Base-by-base conservation (phyloP, 2,888 invertebrate genomes). In the Lasioglossum pauxillum region DNA sequence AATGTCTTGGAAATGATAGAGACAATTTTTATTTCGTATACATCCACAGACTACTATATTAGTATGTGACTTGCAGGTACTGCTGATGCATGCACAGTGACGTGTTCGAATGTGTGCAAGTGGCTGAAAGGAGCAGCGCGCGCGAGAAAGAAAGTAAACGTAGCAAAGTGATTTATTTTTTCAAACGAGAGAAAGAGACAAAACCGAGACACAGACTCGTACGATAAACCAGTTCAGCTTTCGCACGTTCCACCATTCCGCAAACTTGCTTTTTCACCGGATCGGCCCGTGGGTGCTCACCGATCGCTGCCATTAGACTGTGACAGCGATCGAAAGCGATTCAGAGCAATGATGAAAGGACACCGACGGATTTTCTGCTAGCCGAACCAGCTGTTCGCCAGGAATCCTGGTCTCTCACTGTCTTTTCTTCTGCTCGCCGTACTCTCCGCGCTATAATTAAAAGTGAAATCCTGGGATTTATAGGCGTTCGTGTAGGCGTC, bases 161-260 rank as follows among this genome's bases (percentile, higher is more conserved):
- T 84, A 82, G 80, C 83, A 83, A 75, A 82, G 75, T 67, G 84
- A 88, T 85, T 81, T 87, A 85, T 83, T 82, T 85, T 84, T 88
- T 85, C 80, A 83, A 89, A 67, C 35, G 49, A 75, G 73, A 80
- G 67, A 81, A 73, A 78, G 80, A 72, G 67, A 81, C 78, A 73
- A 79, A 75, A 35, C 49, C 53, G 64, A 64, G 46, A 80, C 67
- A 67, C 73, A 73, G 78, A 80, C 80, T 83, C 75, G 83, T 78
- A 71, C 72, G 31, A 69, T 77, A 76, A 83, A 87, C 87, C 87
- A 81, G 87, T 83, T 83, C 87, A 83, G 83, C 87, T 86, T 87
- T 87, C 86, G 86, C 83, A 80, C 86, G 75, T 87, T 87, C 86
- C 67, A 73, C 71, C 71, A 82, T 75, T 64, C 75, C 60, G 86